A percentile compares a stretch with the other conserved stretches of the same genome.
Conservation (phyloP, 2,797 vertebrate genomes). For the Alosa sapidissima region DNA sequence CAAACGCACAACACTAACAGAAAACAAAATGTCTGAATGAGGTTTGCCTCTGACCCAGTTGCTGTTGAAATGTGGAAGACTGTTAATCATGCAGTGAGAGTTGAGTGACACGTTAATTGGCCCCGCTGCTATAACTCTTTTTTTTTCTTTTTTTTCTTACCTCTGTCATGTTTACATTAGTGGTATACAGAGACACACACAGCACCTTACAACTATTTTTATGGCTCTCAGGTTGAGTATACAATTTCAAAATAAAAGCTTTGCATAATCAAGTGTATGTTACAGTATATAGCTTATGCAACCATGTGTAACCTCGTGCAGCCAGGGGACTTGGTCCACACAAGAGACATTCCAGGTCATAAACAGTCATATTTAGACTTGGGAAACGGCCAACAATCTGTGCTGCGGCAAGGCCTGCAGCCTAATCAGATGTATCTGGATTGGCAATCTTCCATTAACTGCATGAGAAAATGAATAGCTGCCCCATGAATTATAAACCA, state of each 20-base stretch:
- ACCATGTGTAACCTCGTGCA: background rate
- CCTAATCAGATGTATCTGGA: background rate
- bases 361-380: slow-evolving; percentile 6
- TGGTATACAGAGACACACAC: background rate
- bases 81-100: slow-evolving; percentile 23
- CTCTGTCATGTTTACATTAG: background rate
- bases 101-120: background rate
- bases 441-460: slow-evolving; percentile 7
- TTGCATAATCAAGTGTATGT: background rate
- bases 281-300: background rate
- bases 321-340: background rate
- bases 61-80: slow-evolving; percentile 12
- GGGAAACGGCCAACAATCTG: background rate
- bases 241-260: background rate
- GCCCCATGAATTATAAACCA: background rate
- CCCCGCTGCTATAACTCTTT: background rate
- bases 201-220: background rate
- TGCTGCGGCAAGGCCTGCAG: background rate
- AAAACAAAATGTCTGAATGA: slow-evolving; percentile 17
- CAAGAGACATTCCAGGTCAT: slow-evolving; percentile 15
- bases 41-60: slow-evolving; percentile 12
- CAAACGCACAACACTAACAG: background rate
- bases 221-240: background rate
- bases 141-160: background rate
- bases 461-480: background rate